phyloP scores from a whole-genome alignment of 2,113 vertebrate species.

The Scortum barcoo region DNA sequence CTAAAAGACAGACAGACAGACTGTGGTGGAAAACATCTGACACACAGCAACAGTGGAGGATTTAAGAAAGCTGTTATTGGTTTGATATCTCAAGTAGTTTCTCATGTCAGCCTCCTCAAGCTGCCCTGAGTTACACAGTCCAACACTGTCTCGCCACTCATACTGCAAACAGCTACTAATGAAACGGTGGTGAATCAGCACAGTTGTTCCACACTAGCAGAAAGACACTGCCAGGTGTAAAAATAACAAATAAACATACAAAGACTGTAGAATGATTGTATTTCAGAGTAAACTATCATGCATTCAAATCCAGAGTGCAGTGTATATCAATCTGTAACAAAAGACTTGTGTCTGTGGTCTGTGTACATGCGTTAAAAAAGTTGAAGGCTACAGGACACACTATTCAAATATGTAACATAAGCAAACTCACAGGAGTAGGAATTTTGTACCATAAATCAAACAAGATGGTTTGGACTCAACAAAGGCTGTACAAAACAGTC shows the following conservation, averaged over 20 bases:
- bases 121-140: background rate
- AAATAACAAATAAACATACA: background rate
- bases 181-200: background rate
- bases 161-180: conserved; percentile 1
- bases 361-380: background rate
- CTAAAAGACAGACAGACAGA: background rate
- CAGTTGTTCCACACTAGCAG: background rate
- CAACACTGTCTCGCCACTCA: background rate
- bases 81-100: conserved; percentile 10
- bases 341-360: background rate
- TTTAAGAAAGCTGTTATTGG: background rate
- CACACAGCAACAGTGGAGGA: background rate
- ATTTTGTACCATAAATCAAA: background rate
- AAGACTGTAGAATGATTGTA: background rate
- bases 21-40: conserved; percentile 7
- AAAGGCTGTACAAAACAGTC: background rate
- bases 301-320: background rate
- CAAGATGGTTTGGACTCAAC: background rate
- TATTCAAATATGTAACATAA: background rate
- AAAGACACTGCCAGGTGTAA: background rate
- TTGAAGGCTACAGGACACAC: background rate
- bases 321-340: background rate
- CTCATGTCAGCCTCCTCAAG: conserved; percentile 4
- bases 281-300: background rate
- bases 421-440: background rate